A percentile compares a stretch with the other conserved stretches of the same genome.
phyloP scores from a whole-genome alignment of 1,140 invertebrate species.

The Dreissena polymorpha region DNA sequence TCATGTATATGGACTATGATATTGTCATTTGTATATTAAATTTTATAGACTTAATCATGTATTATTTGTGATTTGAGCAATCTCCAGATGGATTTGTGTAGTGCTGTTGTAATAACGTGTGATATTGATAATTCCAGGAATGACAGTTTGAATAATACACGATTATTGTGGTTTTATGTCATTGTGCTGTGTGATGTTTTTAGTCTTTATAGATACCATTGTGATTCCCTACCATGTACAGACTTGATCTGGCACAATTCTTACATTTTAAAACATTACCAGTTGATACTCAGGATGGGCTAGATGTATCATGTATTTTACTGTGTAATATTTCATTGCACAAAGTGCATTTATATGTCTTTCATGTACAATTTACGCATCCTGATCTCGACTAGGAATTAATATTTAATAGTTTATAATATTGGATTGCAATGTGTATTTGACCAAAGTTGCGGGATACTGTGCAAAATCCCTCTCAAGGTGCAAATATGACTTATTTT shows the following conservation, averaged over 20 bases:
- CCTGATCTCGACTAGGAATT: slow-evolving; percentile 54
- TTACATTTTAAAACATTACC: slow-evolving; percentile 2
- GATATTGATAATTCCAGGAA: slow-evolving; percentile 16
- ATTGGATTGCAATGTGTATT: slow-evolving; percentile 54
- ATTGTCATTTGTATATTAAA: slow-evolving; percentile 31
- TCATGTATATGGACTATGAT: slow-evolving; percentile 51
- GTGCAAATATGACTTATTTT: slow-evolving; percentile 54
- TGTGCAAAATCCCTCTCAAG: slow-evolving; percentile 16
- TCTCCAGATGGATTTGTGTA: not conserved
- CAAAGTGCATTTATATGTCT: slow-evolving; percentile 47
- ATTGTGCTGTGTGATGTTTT: slow-evolving; percentile 23
- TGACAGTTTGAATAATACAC: slow-evolving; percentile 16
- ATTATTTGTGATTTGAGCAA: slow-evolving; percentile 45
- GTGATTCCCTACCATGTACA: slow-evolving; percentile 46
- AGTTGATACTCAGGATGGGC: slow-evolving; percentile 44
- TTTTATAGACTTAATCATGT: slow-evolving; percentile 43
- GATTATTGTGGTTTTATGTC: slow-evolving; percentile 36
- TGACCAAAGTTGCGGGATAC: slow-evolving; percentile 48
- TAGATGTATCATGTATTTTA: slow-evolving; percentile 42
- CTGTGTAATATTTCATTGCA: slow-evolving; percentile 35
- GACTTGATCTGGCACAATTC: not conserved
- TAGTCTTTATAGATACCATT: slow-evolving; percentile 49
- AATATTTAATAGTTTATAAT: slow-evolving; percentile 39
- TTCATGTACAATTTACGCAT: slow-evolving; percentile 46
- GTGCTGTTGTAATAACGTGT: slow-evolving; percentile 43